phyloP scores from a whole-genome alignment of 2,113 vertebrate genomes.

The Notiomystis cincta region DNA sequence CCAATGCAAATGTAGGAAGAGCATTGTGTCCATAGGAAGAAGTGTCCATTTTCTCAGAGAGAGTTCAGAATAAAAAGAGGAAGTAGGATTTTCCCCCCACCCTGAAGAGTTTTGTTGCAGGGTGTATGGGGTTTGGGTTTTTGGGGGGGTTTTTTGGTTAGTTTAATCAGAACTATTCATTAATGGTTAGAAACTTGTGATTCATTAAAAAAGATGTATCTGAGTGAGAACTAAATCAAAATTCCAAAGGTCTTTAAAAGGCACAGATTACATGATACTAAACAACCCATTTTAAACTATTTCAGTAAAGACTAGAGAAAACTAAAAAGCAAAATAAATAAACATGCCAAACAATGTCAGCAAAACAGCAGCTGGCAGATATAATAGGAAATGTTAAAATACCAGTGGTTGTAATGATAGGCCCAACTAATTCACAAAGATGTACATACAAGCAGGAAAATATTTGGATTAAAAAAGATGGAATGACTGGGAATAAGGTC shows the following conservation, averaged over 20 bases:
- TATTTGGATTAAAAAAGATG: background rate
- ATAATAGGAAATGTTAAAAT: background rate
- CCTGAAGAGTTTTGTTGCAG: background rate
- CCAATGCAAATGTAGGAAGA: background rate
- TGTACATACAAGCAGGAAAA: background rate
- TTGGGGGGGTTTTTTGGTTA: background rate
- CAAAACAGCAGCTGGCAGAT: background rate
- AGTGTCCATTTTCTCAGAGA: background rate
- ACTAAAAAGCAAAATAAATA: background rate
- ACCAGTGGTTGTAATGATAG: background rate
- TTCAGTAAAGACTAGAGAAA: background rate
- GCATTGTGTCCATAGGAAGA: background rate
- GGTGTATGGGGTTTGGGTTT: accelerated
- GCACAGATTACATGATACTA: background rate
- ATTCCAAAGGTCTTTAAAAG: background rate
- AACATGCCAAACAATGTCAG: background rate
- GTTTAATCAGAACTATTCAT: background rate
- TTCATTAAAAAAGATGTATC: background rate
- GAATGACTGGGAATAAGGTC: background rate
- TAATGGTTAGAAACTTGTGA: background rate
- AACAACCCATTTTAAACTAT: background rate
- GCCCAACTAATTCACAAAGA: background rate
- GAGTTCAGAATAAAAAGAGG: background rate
- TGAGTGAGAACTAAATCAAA: background rate
- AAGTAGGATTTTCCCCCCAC: background rate